Conservation (phyloP, 2,797 vertebrate species). For the Squalus acanthias region DNA sequence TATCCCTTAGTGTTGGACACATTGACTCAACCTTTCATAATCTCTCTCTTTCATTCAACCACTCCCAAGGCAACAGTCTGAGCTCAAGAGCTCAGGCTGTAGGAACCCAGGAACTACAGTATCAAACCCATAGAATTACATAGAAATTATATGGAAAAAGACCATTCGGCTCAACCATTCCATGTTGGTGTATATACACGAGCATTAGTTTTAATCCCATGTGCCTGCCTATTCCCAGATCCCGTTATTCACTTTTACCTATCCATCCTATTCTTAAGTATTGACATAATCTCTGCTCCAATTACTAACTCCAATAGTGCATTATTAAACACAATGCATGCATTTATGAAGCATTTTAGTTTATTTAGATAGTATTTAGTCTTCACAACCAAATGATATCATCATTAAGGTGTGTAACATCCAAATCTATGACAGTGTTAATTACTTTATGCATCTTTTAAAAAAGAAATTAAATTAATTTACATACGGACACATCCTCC, state of each 20-base stretch:
- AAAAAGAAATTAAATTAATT: not conserved
- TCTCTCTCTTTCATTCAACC: not conserved
- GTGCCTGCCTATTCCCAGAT: not conserved
- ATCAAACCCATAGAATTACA: not conserved
- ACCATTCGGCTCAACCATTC: not conserved
- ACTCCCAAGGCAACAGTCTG: not conserved
- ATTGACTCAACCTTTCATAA: not conserved
- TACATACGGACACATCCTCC: constrained; percentile 84
- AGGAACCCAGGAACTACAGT: no score
- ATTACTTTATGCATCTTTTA: not conserved
- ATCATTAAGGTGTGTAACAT: not conserved
- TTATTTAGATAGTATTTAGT: not conserved
- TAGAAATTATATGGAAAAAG: not conserved
- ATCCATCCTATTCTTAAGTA: not conserved
- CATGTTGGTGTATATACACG: not conserved
- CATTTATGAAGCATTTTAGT: not conserved
- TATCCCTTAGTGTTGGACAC: not conserved
- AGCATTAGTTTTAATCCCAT: not conserved
- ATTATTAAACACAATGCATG: not conserved
- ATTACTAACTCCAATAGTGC: not conserved
- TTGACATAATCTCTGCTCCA: not conserved
- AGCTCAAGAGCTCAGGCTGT: not conserved
- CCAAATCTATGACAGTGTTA: not conserved
- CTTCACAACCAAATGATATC: not conserved
- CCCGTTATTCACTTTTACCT: not conserved